phyloP scores from a whole-genome alignment of 37 sponge, comb jelly and placozoan genomes.

The Mnemiopsis leidyi region DNA sequence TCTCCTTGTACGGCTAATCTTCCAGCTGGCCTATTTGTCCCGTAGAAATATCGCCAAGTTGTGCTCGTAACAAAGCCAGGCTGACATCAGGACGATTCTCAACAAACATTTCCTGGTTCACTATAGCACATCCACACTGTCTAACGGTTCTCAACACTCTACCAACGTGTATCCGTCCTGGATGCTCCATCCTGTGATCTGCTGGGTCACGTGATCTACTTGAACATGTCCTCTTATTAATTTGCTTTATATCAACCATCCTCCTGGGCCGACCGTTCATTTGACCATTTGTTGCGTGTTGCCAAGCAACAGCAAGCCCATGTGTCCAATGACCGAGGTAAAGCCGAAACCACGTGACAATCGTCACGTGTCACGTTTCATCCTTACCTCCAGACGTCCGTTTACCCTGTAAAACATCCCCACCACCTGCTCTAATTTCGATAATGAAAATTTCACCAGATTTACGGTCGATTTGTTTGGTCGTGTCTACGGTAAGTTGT shows the following conservation, averaged over 20 bases:
- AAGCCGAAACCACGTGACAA: neutral
- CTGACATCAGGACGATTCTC: too few relatives aligned
- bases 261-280: neutral
- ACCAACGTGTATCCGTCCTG: neutral
- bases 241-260: neutral
- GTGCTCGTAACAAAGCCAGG: too few relatives aligned
- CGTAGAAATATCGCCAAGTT: too few relatives aligned
- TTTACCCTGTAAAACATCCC: neutral
- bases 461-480: neutral
- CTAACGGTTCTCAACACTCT: neutral
- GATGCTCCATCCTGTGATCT: too few relatives aligned
- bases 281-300: neutral
- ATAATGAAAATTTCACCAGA: constrained; percentile 10
- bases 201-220: neutral
- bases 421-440: constrained; percentile 9
- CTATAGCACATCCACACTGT: neutral
- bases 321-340: neutral
- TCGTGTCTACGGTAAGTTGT: neutral
- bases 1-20: neutral
- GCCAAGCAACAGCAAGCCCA: neutral
- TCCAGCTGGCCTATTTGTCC: too few relatives aligned
- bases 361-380: neutral
- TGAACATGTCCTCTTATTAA: neutral
- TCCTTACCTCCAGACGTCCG: neutral
- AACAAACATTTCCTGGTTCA: neutral